A percentile compares a stretch with the other conserved stretches of the same genome.
Conservation (phyloP, 1,140 invertebrate genomes). For the Pseudomyrmex dendroicus region DNA sequence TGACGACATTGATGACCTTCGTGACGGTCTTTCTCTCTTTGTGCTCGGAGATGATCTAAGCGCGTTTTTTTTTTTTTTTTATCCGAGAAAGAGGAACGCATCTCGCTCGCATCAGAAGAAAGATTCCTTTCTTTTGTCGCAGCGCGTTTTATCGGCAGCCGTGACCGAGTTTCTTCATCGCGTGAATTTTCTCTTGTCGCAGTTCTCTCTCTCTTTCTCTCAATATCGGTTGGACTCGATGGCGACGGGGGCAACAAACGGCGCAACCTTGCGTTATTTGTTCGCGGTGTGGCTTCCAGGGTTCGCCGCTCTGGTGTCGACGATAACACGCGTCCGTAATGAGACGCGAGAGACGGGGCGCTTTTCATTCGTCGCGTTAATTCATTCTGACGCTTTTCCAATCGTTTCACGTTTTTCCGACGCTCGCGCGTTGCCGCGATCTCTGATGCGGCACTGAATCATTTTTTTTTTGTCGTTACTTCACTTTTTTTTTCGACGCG, state of each 20-base stretch:
- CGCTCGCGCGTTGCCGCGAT: background rate
- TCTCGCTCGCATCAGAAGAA: background rate
- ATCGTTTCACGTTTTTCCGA: background rate
- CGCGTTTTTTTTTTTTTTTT: background rate
- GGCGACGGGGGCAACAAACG: conserved; percentile 30
- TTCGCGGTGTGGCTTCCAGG: background rate
- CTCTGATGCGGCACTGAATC: background rate
- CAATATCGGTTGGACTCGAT: background rate
- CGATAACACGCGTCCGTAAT: conserved; percentile 27
- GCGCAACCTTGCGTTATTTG: conserved; percentile 27
- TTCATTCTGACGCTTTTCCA: conserved; percentile 2
- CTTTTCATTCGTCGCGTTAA: conserved; percentile 9
- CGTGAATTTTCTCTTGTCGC: conserved; percentile 17
- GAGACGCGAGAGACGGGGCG: background rate
- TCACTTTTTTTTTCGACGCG: no score
- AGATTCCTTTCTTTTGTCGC: background rate
- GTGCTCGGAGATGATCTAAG: background rate
- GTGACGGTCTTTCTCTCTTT: no score
- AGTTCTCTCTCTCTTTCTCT: no score
- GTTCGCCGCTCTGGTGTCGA: conserved; percentile 10
- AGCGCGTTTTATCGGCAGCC: conserved; percentile 1
- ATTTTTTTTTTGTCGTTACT: no score
- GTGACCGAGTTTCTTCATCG: conserved; percentile 40
- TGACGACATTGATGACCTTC: no score
- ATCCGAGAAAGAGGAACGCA: background rate